phyloP scores from a whole-genome alignment of 2,113 vertebrate species.

The Salminus brasiliensis region DNA sequence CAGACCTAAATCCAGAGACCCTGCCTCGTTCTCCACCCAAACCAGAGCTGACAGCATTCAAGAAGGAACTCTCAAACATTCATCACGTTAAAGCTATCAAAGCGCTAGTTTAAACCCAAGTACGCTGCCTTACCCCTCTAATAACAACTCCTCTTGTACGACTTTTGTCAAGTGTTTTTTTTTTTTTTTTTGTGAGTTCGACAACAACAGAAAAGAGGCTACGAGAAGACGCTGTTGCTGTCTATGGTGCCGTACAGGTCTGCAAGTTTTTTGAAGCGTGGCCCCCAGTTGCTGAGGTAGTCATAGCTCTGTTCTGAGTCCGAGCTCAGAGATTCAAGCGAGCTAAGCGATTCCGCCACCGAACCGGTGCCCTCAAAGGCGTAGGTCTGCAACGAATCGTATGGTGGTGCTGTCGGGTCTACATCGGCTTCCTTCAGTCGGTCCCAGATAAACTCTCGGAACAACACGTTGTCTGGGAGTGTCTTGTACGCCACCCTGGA shows the following conservation, averaged over 20 bases:
- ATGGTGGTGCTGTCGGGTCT: constrained; percentile 89
- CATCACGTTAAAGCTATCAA: constrained; percentile 4
- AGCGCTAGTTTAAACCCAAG: constrained; percentile 57
- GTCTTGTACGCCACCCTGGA: constrained; percentile 83
- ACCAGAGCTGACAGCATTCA: neutral
- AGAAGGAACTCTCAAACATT: neutral
- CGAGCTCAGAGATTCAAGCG: constrained; percentile 91
- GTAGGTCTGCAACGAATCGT: constrained; percentile 95
- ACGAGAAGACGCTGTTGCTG: constrained; percentile 83
- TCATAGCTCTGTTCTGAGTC: constrained; percentile 98
- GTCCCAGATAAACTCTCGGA: constrained; percentile 96
- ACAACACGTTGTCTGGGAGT: constrained; percentile 92
- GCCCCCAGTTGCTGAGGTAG: constrained; percentile 96
- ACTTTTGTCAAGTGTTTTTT: constrained; percentile 42
- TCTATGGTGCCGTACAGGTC: constrained; percentile 91
- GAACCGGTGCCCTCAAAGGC: constrained; percentile 94
- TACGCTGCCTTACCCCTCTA: constrained; percentile 55
- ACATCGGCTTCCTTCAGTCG: constrained; percentile 91
- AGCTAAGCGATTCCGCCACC: constrained; percentile 91
- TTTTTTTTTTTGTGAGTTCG: neutral
- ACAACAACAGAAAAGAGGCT: constrained; percentile 72
- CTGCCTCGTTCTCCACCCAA: neutral
- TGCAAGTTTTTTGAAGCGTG: constrained; percentile 94
- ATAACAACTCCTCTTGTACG: constrained; percentile 60
- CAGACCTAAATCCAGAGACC: neutral